A percentile compares a stretch with the other conserved stretches of the same genome.
Evolutionary conservation across 2,888 invertebrate species (phyloP).

Genomic region (Margaritifera margaritifera): DNA sequence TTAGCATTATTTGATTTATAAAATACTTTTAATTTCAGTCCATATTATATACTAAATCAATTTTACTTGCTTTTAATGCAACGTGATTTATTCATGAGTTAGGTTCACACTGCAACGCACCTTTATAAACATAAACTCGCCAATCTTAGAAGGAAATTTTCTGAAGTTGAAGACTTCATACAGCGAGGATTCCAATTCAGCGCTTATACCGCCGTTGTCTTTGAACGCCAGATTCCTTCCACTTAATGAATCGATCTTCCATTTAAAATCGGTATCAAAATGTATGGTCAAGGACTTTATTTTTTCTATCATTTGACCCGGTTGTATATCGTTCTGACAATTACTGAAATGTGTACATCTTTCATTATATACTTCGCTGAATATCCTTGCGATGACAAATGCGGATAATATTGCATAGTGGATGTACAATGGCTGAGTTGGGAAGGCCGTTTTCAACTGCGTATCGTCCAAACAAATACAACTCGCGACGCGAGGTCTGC

Average conservation of each 20-base stretch:
- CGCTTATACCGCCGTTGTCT: not conserved
- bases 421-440: constrained; percentile 21
- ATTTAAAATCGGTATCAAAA: constrained; percentile 19
- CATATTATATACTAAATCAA: no score
- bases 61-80: no score
- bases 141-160: not conserved
- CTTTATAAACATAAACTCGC: constrained; percentile 6
- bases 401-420: constrained; percentile 34
- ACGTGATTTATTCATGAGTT: no score
- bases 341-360: not conserved
- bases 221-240: not conserved
- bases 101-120: not conserved
- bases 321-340: not conserved
- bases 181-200: not conserved
- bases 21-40: no score
- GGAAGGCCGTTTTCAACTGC: constrained; percentile 2
- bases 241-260: constrained; percentile 10
- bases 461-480: no score
- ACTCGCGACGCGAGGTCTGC: not conserved
- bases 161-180: constrained; percentile 16
- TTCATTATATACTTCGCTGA: constrained; percentile 11
- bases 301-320: constrained; percentile 10
- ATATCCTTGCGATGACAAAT: constrained; percentile 22
- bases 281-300: constrained; percentile 11
- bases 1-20: no score